phyloP scores from a whole-genome alignment of 2,888 invertebrate species.

The Parelbella ahira region DNA sequence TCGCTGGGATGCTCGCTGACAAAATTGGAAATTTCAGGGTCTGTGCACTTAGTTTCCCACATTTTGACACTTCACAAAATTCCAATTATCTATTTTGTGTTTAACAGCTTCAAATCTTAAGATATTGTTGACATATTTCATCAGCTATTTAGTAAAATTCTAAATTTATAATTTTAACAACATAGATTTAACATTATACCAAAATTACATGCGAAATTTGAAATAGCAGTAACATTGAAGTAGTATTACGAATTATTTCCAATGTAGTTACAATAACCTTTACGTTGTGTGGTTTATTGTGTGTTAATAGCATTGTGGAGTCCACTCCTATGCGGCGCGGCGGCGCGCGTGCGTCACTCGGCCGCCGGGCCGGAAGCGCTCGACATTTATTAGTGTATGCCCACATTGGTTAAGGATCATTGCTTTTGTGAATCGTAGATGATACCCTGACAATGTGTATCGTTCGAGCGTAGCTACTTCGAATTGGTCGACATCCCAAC shows the following conservation, averaged over 20 bases:
- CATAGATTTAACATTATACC: too few relatives aligned
- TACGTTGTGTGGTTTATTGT: slow-evolving; percentile 62
- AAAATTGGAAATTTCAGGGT: slow-evolving; percentile 91
- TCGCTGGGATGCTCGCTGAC: slow-evolving; percentile 88
- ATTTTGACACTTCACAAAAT: too few relatives aligned
- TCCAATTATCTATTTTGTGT: too few relatives aligned
- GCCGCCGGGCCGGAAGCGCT: slow-evolving; percentile 36
- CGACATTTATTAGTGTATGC: slow-evolving; percentile 30
- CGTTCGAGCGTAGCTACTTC: background rate
- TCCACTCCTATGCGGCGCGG: slow-evolving; percentile 24
- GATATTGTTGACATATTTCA: slow-evolving; percentile 3
- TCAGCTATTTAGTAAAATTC: too few relatives aligned
- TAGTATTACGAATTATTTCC: slow-evolving; percentile 19
- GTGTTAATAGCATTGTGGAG: slow-evolving; percentile 37
- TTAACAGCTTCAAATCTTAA: too few relatives aligned
- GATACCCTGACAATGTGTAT: slow-evolving; percentile 7
- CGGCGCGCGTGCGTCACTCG: slow-evolving; percentile 41
- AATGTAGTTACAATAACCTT: slow-evolving; percentile 66
- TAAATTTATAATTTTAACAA: too few relatives aligned
- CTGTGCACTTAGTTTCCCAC: slow-evolving; percentile 34
- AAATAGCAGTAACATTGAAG: too few relatives aligned
- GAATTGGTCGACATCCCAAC: too few relatives aligned
- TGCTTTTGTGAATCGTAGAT: slow-evolving; percentile 25
- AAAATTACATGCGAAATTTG: too few relatives aligned
- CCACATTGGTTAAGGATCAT: slow-evolving; percentile 30